Base-by-base conservation (phyloP, 1,140 invertebrate species). In the Drosophila ambigua region DNA sequence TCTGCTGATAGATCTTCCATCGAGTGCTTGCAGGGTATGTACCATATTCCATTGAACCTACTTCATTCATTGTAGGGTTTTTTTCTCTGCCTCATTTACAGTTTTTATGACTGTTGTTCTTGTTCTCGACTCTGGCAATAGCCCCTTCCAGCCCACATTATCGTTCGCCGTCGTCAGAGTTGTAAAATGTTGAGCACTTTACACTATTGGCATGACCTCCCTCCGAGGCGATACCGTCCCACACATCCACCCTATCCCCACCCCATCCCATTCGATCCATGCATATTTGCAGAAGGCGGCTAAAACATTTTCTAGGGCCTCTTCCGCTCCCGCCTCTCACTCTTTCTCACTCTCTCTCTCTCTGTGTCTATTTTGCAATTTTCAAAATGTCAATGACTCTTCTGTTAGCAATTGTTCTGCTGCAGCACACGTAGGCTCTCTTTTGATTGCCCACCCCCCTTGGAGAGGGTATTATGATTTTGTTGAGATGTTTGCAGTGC, bases 381-480 rank as follows among this genome's bases (percentile, higher is more conserved):
- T 63, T 73, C 64, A 65, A 87, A 85, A 74, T 85, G 82, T 85
- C 82, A 85, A 72, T 88, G 82, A 85, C 82, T 76, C 50, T 59
- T 72, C 64, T 39, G 4, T 67, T 72, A 66, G 68, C 45, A 57
- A 59, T 76, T 75, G 51, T 66, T 61, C 53, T 46, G 49, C n/a
- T 41, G 51, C 74, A 49, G 66, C 53, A 77, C 35, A 39, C 35
- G 35, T 39, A 39, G 35, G 35, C 11, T 39, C 11, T 39, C 9
- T 35, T 35, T 11, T 35, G 31, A 11, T 35, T 20, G 20, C 20
- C 20, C 20, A 11, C 31, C 2, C 4, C 4, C 4, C 35, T 13
- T 13, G 11, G 11, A 13, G 11, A 5, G 35, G 11, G 35, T 39
- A 39, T 39, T 39, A 39, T 11, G 1, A 39, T 39, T 11, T 39